Percentiles rank a stretch among this genome's conserved stretches.
Evolutionary conservation across 2,797 vertebrate genomes (phyloP).

Genomic region (Synanceia verrucosa): DNA sequence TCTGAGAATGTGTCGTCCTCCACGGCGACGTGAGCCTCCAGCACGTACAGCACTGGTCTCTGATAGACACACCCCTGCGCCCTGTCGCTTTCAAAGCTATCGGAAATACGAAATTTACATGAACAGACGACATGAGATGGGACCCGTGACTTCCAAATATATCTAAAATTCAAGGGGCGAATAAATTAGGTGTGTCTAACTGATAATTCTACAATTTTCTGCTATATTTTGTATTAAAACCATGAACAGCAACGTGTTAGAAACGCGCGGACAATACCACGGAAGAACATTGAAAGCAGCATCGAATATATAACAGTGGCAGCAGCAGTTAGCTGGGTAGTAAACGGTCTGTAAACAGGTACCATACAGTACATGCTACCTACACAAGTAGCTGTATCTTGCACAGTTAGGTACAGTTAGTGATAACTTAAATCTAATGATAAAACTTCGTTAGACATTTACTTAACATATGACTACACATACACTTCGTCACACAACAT

Average conservation of each 20-base stretch:
- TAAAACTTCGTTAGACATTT: background rate
- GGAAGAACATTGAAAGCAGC: conserved; percentile 1
- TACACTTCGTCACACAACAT: background rate
- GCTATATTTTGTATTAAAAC: rapidly evolving
- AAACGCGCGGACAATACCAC: rapidly evolving
- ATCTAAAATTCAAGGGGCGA: background rate
- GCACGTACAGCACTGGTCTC: conserved; percentile 59
- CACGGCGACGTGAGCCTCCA: conserved; percentile 23
- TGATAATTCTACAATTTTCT: background rate
- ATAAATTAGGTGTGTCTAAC: background rate
- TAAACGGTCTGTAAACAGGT: too few species aligned
- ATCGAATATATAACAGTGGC: background rate
- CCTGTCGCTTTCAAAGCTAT: background rate
- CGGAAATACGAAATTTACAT: background rate
- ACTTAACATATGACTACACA: too few species aligned
- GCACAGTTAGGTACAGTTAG: background rate
- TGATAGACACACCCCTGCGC: conserved; percentile 30
- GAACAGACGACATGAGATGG: rapidly evolving
- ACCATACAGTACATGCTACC: too few species aligned
- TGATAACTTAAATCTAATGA: background rate
- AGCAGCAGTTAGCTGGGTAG: too few species aligned
- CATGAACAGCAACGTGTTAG: background rate
- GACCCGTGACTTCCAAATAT: background rate
- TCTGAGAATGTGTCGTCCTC: conserved; percentile 39
- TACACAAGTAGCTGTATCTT: background rate